Percentiles rank a stretch among this genome's conserved stretches.
Conservation (phyloP, 2,888 invertebrate genomes). For the Machimus atricapillus region DNA sequence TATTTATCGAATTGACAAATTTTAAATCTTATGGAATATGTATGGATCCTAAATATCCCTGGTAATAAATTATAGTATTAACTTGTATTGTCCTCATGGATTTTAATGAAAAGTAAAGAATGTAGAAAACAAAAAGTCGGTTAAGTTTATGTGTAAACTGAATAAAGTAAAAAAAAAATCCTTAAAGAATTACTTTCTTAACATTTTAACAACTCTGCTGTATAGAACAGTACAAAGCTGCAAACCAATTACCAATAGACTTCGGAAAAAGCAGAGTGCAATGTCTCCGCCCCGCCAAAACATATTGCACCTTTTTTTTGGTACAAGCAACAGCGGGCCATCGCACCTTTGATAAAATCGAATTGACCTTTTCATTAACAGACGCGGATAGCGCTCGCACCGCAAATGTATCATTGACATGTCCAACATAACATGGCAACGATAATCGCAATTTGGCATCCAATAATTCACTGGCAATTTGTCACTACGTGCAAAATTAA, state of each 20-base stretch:
- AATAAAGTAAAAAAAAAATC: too few species aligned
- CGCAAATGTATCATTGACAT: conserved; percentile 40
- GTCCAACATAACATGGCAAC: conserved; percentile 43
- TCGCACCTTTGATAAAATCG: conserved; percentile 24
- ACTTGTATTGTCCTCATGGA: too few species aligned
- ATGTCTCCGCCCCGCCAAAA: background rate
- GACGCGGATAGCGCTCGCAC: background rate
- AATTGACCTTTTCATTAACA: conserved; percentile 37
- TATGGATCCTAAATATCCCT: too few species aligned
- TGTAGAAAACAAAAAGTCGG: too few species aligned
- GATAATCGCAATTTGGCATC: conserved; percentile 48
- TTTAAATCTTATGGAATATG: too few species aligned
- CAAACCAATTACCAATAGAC: background rate
- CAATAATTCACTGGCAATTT: conserved; percentile 48
- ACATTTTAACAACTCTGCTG: background rate
- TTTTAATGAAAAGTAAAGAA: too few species aligned
- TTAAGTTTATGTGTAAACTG: too few species aligned
- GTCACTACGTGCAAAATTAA: conserved; percentile 48
- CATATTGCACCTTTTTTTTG: background rate
- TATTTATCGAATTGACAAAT: too few species aligned
- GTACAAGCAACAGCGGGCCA: background rate
- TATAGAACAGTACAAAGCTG: background rate
- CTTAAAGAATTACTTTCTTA: background rate
- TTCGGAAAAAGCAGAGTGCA: background rate
- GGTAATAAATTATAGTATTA: too few species aligned